These are phyloP conservation scores for Zygothrica quintamaculata DNA, from an alignment of 2,888 invertebrate species.

Conservation along the genomic window DNA sequence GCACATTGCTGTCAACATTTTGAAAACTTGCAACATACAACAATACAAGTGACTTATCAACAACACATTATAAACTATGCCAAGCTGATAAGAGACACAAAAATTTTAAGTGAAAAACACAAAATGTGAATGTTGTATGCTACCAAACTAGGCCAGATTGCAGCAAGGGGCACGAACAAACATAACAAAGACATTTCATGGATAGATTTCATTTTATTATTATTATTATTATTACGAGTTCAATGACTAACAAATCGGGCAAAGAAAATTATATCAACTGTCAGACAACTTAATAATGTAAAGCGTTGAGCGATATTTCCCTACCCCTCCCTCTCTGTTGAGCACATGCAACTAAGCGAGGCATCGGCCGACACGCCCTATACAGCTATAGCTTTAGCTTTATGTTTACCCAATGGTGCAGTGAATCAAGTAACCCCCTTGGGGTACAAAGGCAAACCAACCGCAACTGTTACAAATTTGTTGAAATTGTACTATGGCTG, in stretches of 20 bases:
- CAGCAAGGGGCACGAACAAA: slow-evolving; percentile 2
- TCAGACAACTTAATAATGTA: slow-evolving; percentile 50
- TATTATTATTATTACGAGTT: slow-evolving; percentile 17
- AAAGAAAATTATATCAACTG: slow-evolving; percentile 22
- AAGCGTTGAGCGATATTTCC: slow-evolving; percentile 43
- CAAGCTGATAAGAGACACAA: slow-evolving; percentile 55
- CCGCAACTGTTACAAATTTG: slow-evolving; percentile 72
- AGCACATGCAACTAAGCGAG: slow-evolving; percentile 56
- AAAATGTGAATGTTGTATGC: too few species aligned
- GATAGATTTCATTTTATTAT: slow-evolving; percentile 19
- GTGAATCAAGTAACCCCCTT: slow-evolving; percentile 26
- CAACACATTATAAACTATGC: slow-evolving; percentile 45
- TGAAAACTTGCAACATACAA: slow-evolving; percentile 58
- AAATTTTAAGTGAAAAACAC: slow-evolving; percentile 28
- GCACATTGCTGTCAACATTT: slow-evolving; percentile 69
- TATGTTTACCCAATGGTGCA: slow-evolving; percentile 58
- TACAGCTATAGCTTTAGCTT: slow-evolving; percentile 61
- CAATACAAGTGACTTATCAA: slow-evolving; percentile 39
- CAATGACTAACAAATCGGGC: slow-evolving; percentile 1
- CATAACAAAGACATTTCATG: background rate
- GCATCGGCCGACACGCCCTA: slow-evolving; percentile 50
- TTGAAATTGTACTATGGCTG: slow-evolving; percentile 31
- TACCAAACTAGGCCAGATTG: slow-evolving; percentile 28
- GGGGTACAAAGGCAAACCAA: slow-evolving; percentile 36
- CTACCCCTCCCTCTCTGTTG: slow-evolving; percentile 22